phyloP scores from a whole-genome alignment of 2,888 invertebrate species.

The Pachymerium ferrugineum region DNA sequence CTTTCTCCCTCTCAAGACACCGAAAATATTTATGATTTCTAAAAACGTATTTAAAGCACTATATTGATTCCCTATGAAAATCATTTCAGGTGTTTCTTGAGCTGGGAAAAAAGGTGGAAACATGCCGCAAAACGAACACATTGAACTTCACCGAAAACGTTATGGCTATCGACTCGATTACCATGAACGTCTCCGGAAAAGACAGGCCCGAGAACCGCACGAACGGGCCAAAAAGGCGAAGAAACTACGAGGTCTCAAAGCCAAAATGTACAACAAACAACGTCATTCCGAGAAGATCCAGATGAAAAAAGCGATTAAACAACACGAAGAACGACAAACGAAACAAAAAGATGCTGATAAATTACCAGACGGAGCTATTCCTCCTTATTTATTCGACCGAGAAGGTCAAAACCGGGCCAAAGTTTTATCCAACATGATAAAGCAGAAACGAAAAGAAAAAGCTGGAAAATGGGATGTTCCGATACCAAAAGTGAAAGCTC shows the following conservation, averaged over 20 bases:
- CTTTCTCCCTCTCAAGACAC: neutral
- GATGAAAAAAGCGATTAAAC: slow-evolving; percentile 97
- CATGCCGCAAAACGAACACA: slow-evolving; percentile 99
- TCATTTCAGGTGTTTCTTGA: neutral
- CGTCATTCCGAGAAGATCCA: slow-evolving; percentile 97
- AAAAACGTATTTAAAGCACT: neutral
- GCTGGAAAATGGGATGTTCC: slow-evolving; percentile 99
- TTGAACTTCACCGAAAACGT: slow-evolving; percentile 93
- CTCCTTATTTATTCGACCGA: slow-evolving; percentile 94
- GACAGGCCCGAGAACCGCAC: slow-evolving; percentile 89
- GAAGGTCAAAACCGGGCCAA: slow-evolving; percentile 91
- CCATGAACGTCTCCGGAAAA: slow-evolving; percentile 93
- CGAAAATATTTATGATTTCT: neutral
- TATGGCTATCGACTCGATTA: slow-evolving; percentile 95
- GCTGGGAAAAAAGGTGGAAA: slow-evolving; percentile 40
- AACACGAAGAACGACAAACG: slow-evolving; percentile 91
- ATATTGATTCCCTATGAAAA: no score
- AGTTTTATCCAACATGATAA: slow-evolving; percentile 96
- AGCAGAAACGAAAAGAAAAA: slow-evolving; percentile 98
- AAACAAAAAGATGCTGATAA: slow-evolving; percentile 73
- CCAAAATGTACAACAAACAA: slow-evolving; percentile 94
- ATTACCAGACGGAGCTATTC: slow-evolving; percentile 84
- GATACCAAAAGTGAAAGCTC: slow-evolving; percentile 94
- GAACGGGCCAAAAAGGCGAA: slow-evolving; percentile 84
- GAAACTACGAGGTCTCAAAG: slow-evolving; percentile 89